A percentile compares a stretch with the other conserved stretches of the same genome.
Conservation (phyloP, 2,113 vertebrate species). For the Alligator mississippiensis region DNA sequence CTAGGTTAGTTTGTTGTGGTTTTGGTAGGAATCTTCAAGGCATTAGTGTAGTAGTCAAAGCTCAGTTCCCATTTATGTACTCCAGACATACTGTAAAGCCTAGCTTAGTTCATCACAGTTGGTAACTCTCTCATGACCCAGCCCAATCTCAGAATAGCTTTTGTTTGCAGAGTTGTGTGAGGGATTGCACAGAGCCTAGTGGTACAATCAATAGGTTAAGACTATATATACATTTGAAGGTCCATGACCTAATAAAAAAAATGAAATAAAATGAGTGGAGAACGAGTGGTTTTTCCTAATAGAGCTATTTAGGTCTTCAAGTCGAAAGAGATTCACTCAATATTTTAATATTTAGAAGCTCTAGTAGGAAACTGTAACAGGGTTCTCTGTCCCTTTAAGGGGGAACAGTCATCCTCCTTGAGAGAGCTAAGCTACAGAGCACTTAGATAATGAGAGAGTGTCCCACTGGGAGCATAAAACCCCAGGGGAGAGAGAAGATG, state of each 20-base stretch:
- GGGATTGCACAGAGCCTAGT: not conserved
- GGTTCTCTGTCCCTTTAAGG: too few species aligned
- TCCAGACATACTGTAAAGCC: not conserved
- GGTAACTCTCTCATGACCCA: not conserved
- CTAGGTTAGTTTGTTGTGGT: not conserved
- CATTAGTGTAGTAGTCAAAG: not conserved
- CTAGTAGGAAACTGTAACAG: not conserved
- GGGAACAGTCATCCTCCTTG: too few species aligned
- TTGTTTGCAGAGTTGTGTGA: not conserved
- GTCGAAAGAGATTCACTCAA: not conserved
- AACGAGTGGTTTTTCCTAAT: constrained; percentile 5
- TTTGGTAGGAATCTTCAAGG: not conserved
- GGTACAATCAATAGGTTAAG: too few species aligned
- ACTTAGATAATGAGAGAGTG: too few species aligned
- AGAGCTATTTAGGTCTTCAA: not conserved
- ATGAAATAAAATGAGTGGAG: not conserved
- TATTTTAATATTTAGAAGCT: constrained; percentile 30
- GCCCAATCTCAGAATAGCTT: not conserved
- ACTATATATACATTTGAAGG: not conserved
- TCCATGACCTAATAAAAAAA: not conserved
- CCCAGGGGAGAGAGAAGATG: too few species aligned
- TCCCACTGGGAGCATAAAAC: too few species aligned
- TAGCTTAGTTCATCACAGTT: not conserved
- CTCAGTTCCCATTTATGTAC: not conserved
- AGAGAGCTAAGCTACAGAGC: too few species aligned